Percentiles rank a stretch among this genome's conserved stretches.
Conservation (phyloP, 1,140 invertebrate species). For the Drosophila busckii region DNA sequence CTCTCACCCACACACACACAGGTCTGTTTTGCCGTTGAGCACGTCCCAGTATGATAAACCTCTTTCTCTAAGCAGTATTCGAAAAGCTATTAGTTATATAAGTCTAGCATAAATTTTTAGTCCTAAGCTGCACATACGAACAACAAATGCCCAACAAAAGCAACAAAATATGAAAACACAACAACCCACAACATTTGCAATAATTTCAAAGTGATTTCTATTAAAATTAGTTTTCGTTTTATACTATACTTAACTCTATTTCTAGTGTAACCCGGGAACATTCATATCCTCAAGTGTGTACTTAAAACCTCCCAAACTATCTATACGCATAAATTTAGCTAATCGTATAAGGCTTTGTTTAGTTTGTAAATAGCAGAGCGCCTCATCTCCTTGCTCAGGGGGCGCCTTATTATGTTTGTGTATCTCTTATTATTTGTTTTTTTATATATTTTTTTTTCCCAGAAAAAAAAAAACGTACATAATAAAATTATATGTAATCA, state of each 20-base stretch:
- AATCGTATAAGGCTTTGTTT: slow-evolving; percentile 66
- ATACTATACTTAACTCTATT: slow-evolving; percentile 31
- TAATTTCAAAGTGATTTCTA: slow-evolving; percentile 77
- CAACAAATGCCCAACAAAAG: slow-evolving; percentile 27
- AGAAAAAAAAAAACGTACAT: no score
- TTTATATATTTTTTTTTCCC: no score
- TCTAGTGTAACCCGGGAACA: slow-evolving; percentile 2
- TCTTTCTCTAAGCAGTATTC: slow-evolving; percentile 80
- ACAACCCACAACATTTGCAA: slow-evolving; percentile 61
- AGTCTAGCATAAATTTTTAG: slow-evolving; percentile 68
- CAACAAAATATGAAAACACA: slow-evolving; percentile 32
- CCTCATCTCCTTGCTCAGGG: slow-evolving; percentile 6
- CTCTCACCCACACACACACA: neutral
- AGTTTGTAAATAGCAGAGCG: slow-evolving; percentile 69
- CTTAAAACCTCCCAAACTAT: slow-evolving; percentile 44
- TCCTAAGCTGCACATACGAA: slow-evolving; percentile 52
- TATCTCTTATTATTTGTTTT: slow-evolving; percentile 42
- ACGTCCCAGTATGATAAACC: slow-evolving; percentile 76
- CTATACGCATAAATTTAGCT: slow-evolving; percentile 25
- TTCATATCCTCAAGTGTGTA: slow-evolving; percentile 50
- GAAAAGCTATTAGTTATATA: slow-evolving; percentile 78
- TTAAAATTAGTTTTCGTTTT: slow-evolving; percentile 65
- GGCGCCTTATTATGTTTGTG: slow-evolving; percentile 60
- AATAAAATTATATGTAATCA: no score
- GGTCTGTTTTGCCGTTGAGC: slow-evolving; percentile 4